Evolutionary conservation across 2,888 invertebrate species (phyloP).

Genomic region (Lochmaea capreae): DNA sequence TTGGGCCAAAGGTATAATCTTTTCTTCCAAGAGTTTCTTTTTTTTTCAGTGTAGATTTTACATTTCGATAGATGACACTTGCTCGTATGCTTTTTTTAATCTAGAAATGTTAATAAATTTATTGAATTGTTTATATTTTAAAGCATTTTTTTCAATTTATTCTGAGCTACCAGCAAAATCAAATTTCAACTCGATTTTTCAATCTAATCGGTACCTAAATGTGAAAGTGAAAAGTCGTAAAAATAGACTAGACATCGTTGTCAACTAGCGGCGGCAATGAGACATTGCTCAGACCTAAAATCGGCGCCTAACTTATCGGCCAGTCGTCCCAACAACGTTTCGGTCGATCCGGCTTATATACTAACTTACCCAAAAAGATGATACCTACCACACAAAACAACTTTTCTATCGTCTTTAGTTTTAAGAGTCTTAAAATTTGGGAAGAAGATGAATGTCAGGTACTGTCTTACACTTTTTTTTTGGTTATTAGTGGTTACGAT

Average conservation of each 20-base stretch:
- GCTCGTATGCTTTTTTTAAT: no score
- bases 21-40: no score
- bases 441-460: slow-evolving; percentile 7
- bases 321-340: slow-evolving; percentile 28
- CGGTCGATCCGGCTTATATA: slow-evolving; percentile 1
- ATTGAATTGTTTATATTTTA: neutral
- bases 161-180: no score
- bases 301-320: slow-evolving; percentile 54
- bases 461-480: neutral
- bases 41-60: no score
- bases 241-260: slow-evolving; percentile 20
- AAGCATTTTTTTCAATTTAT: no score
- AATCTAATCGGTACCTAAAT: neutral
- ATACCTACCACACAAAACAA: neutral
- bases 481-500: neutral
- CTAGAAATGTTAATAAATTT: no score
- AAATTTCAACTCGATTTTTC: no score
- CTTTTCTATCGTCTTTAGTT: slow-evolving; percentile 11
- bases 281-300: slow-evolving; percentile 53
- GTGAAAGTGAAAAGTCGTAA: slow-evolving; percentile 3
- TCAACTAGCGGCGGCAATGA: slow-evolving; percentile 25
- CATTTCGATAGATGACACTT: no score
- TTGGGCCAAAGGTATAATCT: no score
- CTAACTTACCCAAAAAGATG: slow-evolving; percentile 11
- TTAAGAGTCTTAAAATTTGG: slow-evolving; percentile 5